Percentiles rank a stretch among this genome's conserved stretches.
Evolutionary conservation across 2,888 invertebrate species (phyloP).

Genomic region (Drosophila birchii): DNA sequence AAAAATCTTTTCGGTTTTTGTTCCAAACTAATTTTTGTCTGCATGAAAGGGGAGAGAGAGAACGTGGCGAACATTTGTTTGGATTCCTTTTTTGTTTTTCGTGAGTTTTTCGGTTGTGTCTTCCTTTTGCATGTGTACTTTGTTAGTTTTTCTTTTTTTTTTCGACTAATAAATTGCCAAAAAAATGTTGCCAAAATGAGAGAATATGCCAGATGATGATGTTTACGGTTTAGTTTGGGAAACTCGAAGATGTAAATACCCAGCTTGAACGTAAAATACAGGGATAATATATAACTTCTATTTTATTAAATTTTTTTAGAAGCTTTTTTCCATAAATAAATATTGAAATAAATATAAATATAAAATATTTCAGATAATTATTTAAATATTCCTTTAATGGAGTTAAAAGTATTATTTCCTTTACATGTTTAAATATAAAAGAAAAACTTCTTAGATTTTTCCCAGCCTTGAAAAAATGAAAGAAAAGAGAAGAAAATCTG

Average conservation of each 20-base stretch:
- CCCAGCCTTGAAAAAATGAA: not conserved
- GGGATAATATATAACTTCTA: too few species aligned
- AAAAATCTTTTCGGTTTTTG: slow-evolving; percentile 63
- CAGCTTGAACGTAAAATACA: not conserved
- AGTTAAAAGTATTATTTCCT: not conserved
- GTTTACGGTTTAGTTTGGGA: not conserved
- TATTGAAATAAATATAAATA: too few species aligned
- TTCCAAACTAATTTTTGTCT: slow-evolving; percentile 52
- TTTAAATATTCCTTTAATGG: too few species aligned
- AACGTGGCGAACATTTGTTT: slow-evolving; percentile 57
- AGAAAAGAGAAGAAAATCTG: not conserved
- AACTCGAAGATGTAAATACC: not conserved
- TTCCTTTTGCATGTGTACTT: slow-evolving; percentile 26
- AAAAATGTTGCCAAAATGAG: slow-evolving; percentile 14
- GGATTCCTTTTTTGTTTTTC: slow-evolving; percentile 38
- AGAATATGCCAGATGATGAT: not conserved
- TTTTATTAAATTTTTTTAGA: too few species aligned
- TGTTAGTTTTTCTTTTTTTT: slow-evolving; percentile 46
- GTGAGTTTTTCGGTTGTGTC: slow-evolving; percentile 31
- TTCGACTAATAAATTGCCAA: slow-evolving; percentile 48
- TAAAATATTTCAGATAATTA: too few species aligned
- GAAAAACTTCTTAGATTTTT: not conserved
- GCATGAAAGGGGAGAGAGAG: slow-evolving; percentile 8
- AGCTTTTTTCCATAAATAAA: too few species aligned
- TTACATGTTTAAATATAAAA: not conserved